phyloP scores from a whole-genome alignment of 2,113 vertebrate genomes.

The Rhinogobius similis region DNA sequence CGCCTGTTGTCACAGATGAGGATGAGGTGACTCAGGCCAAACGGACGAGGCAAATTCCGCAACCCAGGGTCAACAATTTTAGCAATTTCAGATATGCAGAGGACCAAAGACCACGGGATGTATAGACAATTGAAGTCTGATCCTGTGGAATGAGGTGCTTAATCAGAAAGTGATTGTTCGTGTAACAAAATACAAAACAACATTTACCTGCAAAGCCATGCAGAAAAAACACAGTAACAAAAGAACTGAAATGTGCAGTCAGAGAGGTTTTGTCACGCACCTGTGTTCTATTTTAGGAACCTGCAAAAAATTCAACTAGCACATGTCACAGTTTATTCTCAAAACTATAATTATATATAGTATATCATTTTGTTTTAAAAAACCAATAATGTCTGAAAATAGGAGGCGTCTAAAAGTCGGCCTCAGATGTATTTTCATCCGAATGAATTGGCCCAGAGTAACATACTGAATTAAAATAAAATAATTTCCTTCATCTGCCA shows the following conservation, averaged over 20 bases:
- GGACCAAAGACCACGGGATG: slow-evolving; percentile 66
- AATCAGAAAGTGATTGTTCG: slow-evolving; percentile 71
- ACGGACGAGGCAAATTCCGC: slow-evolving; percentile 65
- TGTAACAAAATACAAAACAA: slow-evolving; percentile 68
- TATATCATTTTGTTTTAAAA: too few relatives aligned
- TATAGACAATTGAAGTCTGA: slow-evolving; percentile 71
- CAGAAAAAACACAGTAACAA: slow-evolving; percentile 67
- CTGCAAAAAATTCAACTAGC: too few relatives aligned
- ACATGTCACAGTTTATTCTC: slow-evolving; percentile 6
- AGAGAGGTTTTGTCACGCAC: slow-evolving; percentile 52
- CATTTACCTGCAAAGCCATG: slow-evolving; percentile 69
- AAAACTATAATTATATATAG: neutral
- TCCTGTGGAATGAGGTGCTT: slow-evolving; percentile 69
- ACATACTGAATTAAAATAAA: too few relatives aligned
- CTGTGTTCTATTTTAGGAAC: slow-evolving; percentile 58
- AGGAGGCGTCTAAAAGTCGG: too few relatives aligned
- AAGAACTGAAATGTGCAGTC: slow-evolving; percentile 49
- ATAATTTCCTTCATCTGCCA: too few relatives aligned
- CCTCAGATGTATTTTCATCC: too few relatives aligned
- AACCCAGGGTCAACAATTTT: slow-evolving; percentile 70
- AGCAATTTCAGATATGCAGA: slow-evolving; percentile 77
- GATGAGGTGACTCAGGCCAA: slow-evolving; percentile 53
- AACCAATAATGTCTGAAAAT: too few relatives aligned
- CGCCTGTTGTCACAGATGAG: slow-evolving; percentile 56
- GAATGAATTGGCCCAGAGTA: too few relatives aligned